Percentiles rank a stretch among this genome's conserved stretches.
These are phyloP conservation scores for Caenorhabditis parvicauda DNA, from an alignment of 2,888 invertebrate species.

Conservation along the genomic window DNA sequence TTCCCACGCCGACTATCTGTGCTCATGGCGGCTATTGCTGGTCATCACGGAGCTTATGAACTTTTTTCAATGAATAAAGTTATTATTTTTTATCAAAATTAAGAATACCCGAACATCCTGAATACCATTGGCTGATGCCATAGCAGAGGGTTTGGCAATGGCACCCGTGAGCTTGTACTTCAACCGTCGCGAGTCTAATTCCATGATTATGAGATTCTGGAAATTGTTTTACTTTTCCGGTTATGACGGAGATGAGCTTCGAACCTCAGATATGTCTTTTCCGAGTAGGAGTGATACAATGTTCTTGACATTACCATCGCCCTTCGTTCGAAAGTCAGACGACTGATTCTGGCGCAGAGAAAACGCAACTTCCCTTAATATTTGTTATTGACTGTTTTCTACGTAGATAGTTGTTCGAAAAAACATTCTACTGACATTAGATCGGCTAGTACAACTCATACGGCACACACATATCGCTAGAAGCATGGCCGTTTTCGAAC, in stretches of 20 bases:
- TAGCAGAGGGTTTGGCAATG: conserved; percentile 26
- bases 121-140: conserved; percentile 22
- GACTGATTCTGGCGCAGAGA: conserved; percentile 29
- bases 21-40: too few species aligned
- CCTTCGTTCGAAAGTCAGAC: conserved; percentile 37
- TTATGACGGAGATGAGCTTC: background rate
- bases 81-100: too few species aligned
- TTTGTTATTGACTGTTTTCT: background rate
- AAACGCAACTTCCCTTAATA: conserved; percentile 42
- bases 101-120: too few species aligned
- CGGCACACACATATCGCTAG: too few species aligned
- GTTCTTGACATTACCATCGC: conserved; percentile 30
- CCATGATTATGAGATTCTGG: conserved; percentile 20
- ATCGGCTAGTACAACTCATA: too few species aligned
- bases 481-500: too few species aligned
- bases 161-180: conserved; percentile 27
- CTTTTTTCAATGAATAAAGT: too few species aligned
- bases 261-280: conserved; percentile 26
- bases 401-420: too few species aligned
- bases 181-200: conserved; percentile 16
- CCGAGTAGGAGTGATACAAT: conserved; percentile 36
- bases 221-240: conserved; percentile 1
- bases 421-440: too few species aligned
- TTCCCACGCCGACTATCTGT: too few species aligned
- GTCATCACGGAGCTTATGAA: too few species aligned